Base-by-base conservation (phyloP, 2,797 vertebrate genomes). In the Chloroceryle inda region DNA sequence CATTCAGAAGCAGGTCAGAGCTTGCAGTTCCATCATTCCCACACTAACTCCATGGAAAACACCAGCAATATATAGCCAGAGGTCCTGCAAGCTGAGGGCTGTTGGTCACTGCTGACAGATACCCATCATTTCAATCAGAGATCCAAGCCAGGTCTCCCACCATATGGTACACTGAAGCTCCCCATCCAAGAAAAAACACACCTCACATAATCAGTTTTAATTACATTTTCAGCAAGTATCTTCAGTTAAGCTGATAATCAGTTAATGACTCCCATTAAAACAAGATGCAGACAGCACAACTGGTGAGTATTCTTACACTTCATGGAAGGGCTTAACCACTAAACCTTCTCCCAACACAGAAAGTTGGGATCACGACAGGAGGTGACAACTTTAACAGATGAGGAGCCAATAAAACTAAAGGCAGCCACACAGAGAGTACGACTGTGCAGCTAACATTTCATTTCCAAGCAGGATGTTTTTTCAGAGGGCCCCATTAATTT, bases 401-500 rank as follows among this genome's bases (percentile, higher is more conserved):
- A 90, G 52, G 50, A 61, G 33, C 69, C 69, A 79, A 49, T 73
- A 90, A 92, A 95, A 95, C 66, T 84, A 95, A 92, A 91, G 62
- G 82, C 78, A 91, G 83, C 52, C 92, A 88, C 89, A 83, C 66
- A 88, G 71, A 89, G 62, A 35, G 4, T 56, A 26, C 0, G 2
- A 49, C 75, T 73, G 42, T 40, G 42, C 78, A 33, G 93, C 80
- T 81, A 96, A 95, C 96, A 93, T 92, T 95, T 97, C 91, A 92
- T 96, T 95, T 88, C 92, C 62, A 81, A 95, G 91, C 76, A 88
- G 82, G 91, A 86, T 85, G 3, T 45, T 93, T 96, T 94, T 93
- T 84, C 85, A 94, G 89, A 95, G 80, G 92, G 44, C 63, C 52
- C 74, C 93, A 94, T 96, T 95, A 95, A 96, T 96, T 96, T 94